Conservation (phyloP, 2,113 vertebrate species). For the Pontoporia blainvillei region DNA sequence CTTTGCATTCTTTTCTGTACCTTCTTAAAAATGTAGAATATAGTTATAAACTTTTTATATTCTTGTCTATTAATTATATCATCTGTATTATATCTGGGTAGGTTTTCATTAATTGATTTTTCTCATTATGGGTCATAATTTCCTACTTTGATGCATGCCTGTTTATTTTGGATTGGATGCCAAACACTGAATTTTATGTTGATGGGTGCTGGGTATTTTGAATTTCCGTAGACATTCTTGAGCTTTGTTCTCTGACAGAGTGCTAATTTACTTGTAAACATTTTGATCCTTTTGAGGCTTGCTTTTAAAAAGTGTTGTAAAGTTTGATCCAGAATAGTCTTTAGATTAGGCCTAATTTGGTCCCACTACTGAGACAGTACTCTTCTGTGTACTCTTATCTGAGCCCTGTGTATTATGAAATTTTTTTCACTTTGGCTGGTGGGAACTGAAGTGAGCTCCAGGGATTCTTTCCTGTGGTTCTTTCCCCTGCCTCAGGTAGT, state of each 20-base stretch:
- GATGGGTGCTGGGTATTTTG: neutral
- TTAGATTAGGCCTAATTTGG: neutral
- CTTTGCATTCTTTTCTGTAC: neutral
- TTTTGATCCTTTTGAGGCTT: neutral
- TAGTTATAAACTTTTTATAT: neutral
- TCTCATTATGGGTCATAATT: neutral
- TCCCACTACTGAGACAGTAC: neutral
- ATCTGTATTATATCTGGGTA: neutral
- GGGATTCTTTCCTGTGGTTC: neutral
- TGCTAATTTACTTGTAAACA: constrained; percentile 4
- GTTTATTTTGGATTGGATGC: neutral
- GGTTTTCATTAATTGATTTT: neutral
- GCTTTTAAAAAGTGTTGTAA: neutral
- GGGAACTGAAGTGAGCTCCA: neutral
- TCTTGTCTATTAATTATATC: neutral
- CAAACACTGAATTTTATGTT: neutral
- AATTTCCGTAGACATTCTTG: neutral
- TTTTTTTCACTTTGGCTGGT: neutral
- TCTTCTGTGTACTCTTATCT: neutral
- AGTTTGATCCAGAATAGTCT: neutral
- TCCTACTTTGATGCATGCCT: neutral
- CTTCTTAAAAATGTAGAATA: neutral
- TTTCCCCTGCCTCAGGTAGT: neutral
- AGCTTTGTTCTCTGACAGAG: neutral
- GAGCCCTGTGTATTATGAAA: neutral